Base-by-base conservation (phyloP, 2,797 vertebrate genomes). In the Ficedula albicollis region DNA sequence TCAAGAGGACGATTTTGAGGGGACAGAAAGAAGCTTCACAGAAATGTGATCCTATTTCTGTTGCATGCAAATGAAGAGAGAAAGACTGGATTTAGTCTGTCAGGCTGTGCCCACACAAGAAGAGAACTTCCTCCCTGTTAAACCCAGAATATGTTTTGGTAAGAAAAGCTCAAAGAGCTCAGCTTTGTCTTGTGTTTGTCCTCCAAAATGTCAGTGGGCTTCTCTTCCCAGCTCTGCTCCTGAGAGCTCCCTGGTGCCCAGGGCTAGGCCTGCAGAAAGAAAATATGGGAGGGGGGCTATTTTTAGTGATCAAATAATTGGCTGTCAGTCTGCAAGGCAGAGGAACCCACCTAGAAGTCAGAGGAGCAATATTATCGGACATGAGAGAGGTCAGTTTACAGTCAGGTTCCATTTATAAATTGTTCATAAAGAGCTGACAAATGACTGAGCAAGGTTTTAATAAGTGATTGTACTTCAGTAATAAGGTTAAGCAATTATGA, bases 401-500 rank as follows among this genome's bases (percentile, higher is more conserved):
- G 58, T 68, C 79, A 82, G 32, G 20, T 44, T 93, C 6, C 34
- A 46, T 84, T 84, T 82, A 54, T 39, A 63, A 94, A 73, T 68
- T 39, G 27, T 62, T 95, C 54, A 30, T 87, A 49, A 85, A 72
- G 46, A 82, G 32, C 67, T 84, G 88, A 89, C 32, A 90, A 91
- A 90, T 70, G 49, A 67, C 39, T 55, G 15, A 60, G 13, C 32
- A 73, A 81, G 43, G n/a, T 79, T 94, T 95, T 90, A 90, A 55
- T 84, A 90, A 76, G 56, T 76, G 67, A 56, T 79, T 90, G 58
- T 64, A 48, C 43, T 91, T 95, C 43, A 26, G 6, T 89, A 86
- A 90, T 78, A 75, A 87, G 56, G 93, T 94, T 87, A 91, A 84
- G 55, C 16, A 87, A 81, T 86, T 72, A 62, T 75, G 62, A 72